Evolutionary conservation across 2,797 vertebrate species (phyloP).

Genomic region (Astyanax mexicanus): DNA sequence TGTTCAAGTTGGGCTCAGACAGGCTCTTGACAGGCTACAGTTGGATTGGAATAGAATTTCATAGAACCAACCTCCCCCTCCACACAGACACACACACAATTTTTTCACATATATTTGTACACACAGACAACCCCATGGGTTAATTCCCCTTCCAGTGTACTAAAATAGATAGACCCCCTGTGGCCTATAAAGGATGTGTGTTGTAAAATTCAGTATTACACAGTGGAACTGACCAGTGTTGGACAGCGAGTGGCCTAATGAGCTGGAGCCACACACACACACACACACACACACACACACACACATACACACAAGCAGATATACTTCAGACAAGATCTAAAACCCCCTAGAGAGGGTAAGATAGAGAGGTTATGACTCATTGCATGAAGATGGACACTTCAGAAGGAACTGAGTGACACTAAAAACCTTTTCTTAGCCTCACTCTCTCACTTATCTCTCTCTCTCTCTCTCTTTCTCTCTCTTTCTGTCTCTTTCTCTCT

Average conservation of each 20-base stretch:
- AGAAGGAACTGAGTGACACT: neutral
- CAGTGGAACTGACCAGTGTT: slow-evolving; percentile 3
- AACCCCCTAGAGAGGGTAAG: neutral
- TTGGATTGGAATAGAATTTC: no score
- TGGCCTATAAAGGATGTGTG: slow-evolving; percentile 10
- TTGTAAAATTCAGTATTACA: slow-evolving; percentile 32
- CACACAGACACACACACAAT: no score
- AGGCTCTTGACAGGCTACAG: neutral
- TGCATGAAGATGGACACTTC: neutral
- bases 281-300: neutral
- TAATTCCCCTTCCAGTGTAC: neutral
- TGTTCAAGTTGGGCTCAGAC: neutral
- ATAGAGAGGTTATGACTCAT: neutral
- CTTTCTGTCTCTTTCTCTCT: no score
- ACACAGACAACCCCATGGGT: neutral
- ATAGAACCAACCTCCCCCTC: no score
- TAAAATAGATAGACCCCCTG: slow-evolving; percentile 19
- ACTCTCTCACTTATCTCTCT: neutral
- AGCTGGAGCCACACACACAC: slow-evolving; percentile 4
- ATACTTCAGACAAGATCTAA: neutral
- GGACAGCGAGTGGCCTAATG: slow-evolving; percentile 17
- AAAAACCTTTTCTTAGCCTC: no score
- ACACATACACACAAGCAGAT: neutral
- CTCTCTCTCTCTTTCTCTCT: slow-evolving; percentile 10
- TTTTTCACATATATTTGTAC: no score